These are phyloP conservation scores for Corythoichthys intestinalis DNA, from an alignment of 2,113 vertebrate genomes.

Conservation along the genomic window DNA sequence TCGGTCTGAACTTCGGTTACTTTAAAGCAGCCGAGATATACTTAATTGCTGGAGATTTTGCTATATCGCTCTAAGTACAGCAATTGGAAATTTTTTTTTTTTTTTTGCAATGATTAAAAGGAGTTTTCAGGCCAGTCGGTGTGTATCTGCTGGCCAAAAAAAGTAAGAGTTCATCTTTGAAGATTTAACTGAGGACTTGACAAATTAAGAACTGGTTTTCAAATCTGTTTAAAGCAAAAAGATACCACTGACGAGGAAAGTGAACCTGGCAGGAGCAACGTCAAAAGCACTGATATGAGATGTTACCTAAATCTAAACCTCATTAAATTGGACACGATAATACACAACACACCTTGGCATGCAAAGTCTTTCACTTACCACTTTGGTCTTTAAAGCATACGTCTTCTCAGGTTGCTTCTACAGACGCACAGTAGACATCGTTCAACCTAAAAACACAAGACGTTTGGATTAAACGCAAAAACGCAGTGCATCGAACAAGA, in stretches of 20 bases:
- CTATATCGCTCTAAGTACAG: constrained; percentile 19
- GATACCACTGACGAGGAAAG: constrained; percentile 39
- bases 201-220: constrained; percentile 71
- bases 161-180: constrained; percentile 72
- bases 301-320: constrained; percentile 6
- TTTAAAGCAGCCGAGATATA: constrained; percentile 64
- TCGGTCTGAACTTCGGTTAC: constrained; percentile 47
- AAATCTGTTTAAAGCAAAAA: constrained; percentile 69
- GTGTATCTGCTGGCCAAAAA: not conserved
- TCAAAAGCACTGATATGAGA: constrained; percentile 15
- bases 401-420: constrained; percentile 55
- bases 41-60: constrained; percentile 68
- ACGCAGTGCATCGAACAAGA: constrained; percentile 2
- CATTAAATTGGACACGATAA: constrained; percentile 29
- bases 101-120: constrained; percentile 64
- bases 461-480: constrained; percentile 16
- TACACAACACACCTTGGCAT: constrained; percentile 38
- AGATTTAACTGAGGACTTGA: constrained; percentile 67
- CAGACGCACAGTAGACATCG: constrained; percentile 64
- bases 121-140: constrained; percentile 47
- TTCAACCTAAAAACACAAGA: constrained; percentile 63
- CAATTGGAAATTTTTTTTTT: constrained; percentile 34
- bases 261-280: constrained; percentile 19
- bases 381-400: constrained; percentile 60
- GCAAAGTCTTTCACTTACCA: constrained; percentile 66